Conservation (phyloP, 2,797 vertebrate genomes). For the Onychomys torridus region DNA sequence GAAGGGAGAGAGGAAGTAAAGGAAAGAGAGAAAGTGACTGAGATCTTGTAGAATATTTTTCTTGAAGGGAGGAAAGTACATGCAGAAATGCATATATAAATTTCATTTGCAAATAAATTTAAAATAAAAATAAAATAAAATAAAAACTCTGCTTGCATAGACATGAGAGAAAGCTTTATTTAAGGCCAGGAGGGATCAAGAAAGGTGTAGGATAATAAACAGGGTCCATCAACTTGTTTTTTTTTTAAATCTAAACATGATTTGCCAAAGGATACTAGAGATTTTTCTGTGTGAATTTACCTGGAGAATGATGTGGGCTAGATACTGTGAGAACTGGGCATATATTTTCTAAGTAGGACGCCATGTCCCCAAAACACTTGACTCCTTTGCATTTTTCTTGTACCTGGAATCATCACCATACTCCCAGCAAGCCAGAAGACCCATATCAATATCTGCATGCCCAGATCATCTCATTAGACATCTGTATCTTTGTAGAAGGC, state of each 20-base stretch:
- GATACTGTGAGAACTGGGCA: background rate
- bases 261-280: background rate
- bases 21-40: background rate
- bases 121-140: background rate
- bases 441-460: background rate
- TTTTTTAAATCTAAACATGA: background rate
- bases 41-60: background rate
- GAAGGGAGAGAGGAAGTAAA: background rate
- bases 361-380: background rate
- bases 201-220: background rate
- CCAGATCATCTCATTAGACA: background rate
- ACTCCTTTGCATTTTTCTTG: background rate
- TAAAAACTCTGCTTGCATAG: background rate
- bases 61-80: background rate
- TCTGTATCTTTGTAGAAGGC: slow-evolving; percentile 26
- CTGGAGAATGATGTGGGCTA: background rate
- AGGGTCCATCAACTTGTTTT: background rate
- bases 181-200: background rate
- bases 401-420: background rate
- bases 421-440: background rate
- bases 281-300: background rate
- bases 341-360: background rate
- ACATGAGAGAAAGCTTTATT: background rate
- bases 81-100: background rate
- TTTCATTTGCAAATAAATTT: background rate